phyloP scores from a whole-genome alignment of 2,797 vertebrate species.

The Jordanella pulchra region DNA sequence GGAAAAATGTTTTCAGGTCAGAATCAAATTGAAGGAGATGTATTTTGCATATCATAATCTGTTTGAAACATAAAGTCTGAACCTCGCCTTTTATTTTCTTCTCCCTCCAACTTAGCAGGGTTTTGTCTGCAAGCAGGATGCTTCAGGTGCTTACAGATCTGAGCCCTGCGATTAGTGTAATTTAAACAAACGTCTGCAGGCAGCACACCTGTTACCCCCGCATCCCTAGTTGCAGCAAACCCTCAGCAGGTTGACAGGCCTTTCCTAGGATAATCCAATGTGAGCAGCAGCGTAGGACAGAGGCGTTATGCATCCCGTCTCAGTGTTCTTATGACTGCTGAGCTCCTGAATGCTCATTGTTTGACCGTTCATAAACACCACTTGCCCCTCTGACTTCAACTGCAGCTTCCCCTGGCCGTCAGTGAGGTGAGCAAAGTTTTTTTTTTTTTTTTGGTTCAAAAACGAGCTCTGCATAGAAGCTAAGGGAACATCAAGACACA shows the following conservation, averaged over 20 bases:
- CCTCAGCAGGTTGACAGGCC: slow-evolving; percentile 73
- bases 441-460: slow-evolving; percentile 18
- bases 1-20: no score
- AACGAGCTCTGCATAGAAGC: slow-evolving; percentile 72
- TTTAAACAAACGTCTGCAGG: slow-evolving; percentile 71
- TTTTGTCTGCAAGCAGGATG: slow-evolving; percentile 38
- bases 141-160: slow-evolving; percentile 75
- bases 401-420: slow-evolving; percentile 51
- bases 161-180: slow-evolving; percentile 76
- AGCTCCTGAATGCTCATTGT: slow-evolving; percentile 72
- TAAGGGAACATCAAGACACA: slow-evolving; percentile 75
- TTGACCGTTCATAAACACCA: slow-evolving; percentile 74
- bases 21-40: not conserved
- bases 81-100: slow-evolving; percentile 19
- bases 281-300: slow-evolving; percentile 61
- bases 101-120: not conserved
- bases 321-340: slow-evolving; percentile 62
- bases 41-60: slow-evolving; percentile 3
- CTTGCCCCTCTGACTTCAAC: slow-evolving; percentile 24
- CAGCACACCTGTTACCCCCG: slow-evolving; percentile 80
- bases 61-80: slow-evolving; percentile 8
- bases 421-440: slow-evolving; percentile 48
- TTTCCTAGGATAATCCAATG: slow-evolving; percentile 76
- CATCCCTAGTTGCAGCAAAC: slow-evolving; percentile 67
- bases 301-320: slow-evolving; percentile 55